Evolutionary conservation across 2,888 invertebrate species (phyloP).

Genomic region (Patella depressa): DNA sequence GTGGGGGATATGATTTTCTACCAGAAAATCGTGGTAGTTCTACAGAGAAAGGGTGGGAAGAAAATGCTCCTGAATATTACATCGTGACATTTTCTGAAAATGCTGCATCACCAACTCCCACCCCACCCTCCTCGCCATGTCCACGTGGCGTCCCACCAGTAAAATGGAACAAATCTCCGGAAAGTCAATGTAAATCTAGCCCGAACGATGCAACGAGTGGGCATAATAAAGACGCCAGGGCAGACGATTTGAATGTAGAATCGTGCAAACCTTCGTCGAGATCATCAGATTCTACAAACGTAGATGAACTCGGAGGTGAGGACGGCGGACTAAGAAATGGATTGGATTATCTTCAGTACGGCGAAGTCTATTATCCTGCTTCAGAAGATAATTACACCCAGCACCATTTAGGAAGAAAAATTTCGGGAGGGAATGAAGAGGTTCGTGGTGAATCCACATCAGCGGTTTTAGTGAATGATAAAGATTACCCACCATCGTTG

Average conservation of each 20-base stretch:
- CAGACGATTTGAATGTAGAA: not conserved
- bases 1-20: not conserved
- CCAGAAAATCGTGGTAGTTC: not conserved
- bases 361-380: not conserved
- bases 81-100: not conserved
- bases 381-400: not conserved
- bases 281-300: not conserved
- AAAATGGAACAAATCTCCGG: too few relatives aligned
- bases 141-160: not conserved
- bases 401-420: not conserved
- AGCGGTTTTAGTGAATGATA: not conserved
- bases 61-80: not conserved
- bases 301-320: not conserved
- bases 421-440: not conserved
- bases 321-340: not conserved
- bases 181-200: not conserved
- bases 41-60: not conserved
- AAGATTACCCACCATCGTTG: not conserved
- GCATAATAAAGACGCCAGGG: not conserved
- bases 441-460: not conserved
- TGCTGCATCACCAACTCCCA: not conserved
- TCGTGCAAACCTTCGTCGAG: not conserved
- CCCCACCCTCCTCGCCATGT: not conserved
- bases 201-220: not conserved
- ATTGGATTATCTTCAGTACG: too few relatives aligned